Conservation (phyloP, 2,113 vertebrate species). For the Pampusana beccarii region DNA sequence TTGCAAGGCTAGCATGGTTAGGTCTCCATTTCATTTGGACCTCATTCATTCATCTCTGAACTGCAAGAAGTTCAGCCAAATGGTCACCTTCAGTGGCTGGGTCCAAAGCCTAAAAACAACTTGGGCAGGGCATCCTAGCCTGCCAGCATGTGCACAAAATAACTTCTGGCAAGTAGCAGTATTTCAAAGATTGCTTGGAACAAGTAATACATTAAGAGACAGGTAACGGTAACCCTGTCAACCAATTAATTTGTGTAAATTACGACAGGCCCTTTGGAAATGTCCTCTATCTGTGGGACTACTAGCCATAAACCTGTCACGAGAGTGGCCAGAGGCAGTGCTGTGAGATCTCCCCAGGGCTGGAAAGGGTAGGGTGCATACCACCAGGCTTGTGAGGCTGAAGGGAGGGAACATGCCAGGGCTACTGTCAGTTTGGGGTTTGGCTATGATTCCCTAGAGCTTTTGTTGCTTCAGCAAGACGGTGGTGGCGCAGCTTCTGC, state of each 20-base stretch:
- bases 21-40: not conserved
- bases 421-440: not conserved
- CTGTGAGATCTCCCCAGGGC: accelerated
- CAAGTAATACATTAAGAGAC: not conserved
- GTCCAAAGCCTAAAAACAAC: not conserved
- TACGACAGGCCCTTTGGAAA: not conserved
- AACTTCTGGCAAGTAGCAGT: not conserved
- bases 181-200: not conserved
- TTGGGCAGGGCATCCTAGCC: not conserved
- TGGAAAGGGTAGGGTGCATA: not conserved
- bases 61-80: not conserved
- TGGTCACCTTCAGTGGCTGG: accelerated
- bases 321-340: not conserved
- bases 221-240: not conserved
- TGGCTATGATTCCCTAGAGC: not conserved
- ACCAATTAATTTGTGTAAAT: not conserved
- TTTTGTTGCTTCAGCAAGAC: not conserved
- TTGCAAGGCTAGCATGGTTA: not conserved
- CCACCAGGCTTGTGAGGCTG: not conserved
- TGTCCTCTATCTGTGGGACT: not conserved
- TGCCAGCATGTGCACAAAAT: accelerated
- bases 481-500: not conserved
- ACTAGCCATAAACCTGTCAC: not conserved
- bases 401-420: not conserved
- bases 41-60: not conserved